phyloP scores from a whole-genome alignment of 1,140 invertebrate species.

The Bombus confusus region DNA sequence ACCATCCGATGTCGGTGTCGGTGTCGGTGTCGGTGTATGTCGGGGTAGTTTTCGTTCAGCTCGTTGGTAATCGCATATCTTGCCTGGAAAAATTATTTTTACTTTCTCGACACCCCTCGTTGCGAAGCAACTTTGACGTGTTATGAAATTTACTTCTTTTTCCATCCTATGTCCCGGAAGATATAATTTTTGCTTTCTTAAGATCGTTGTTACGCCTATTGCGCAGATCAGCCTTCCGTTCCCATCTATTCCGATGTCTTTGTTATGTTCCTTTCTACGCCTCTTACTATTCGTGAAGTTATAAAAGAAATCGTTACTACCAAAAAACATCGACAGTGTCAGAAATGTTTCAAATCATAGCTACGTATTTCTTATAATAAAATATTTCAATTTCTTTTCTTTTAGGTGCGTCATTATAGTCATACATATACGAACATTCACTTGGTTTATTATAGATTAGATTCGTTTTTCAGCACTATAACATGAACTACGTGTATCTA shows the following conservation, averaged over 20 bases:
- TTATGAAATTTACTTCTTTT: conserved; percentile 13
- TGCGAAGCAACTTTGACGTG: background rate
- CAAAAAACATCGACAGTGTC: no score
- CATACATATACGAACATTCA: background rate
- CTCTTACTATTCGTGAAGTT: no score
- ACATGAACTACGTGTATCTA: no score
- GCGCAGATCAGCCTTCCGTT: background rate
- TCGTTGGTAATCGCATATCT: conserved; percentile 61
- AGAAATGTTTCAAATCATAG: no score
- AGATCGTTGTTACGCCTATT: background rate
- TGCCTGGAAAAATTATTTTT: conserved; percentile 58
- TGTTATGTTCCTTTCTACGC: background rate
- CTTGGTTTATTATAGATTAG: background rate
- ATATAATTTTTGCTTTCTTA: background rate
- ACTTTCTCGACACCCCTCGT: background rate
- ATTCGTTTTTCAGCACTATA: background rate
- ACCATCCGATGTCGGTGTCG: conserved; percentile 37
- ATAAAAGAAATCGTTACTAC: no score
- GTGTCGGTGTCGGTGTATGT: conserved; percentile 1
- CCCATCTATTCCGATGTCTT: background rate
- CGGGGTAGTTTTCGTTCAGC: conserved; percentile 63
- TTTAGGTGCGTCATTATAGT: no score
- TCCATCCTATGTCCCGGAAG: background rate
- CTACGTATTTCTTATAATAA: no score
- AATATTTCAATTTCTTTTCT: background rate